Conservation (phyloP, 1,140 invertebrate species). For the Potamilus streckersoni region DNA sequence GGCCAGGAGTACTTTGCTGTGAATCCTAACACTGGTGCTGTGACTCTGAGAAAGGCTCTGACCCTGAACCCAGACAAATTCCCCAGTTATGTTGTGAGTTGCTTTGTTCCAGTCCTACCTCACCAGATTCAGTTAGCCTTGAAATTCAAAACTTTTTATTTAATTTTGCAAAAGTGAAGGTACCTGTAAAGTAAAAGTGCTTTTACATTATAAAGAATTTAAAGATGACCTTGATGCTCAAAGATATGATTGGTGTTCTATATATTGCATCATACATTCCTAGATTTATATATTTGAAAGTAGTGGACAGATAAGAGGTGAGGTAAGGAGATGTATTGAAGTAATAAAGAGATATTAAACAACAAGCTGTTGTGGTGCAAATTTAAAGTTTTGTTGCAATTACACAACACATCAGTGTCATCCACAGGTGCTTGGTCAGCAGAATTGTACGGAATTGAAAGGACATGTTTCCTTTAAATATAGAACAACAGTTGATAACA, state of each 20-base stretch:
- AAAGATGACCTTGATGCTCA: too few species aligned
- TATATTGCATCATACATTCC: not conserved
- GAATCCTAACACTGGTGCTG: constrained; percentile 17
- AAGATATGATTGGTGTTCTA: too few species aligned
- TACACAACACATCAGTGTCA: too few species aligned
- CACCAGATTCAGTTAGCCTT: not conserved
- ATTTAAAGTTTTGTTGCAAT: too few species aligned
- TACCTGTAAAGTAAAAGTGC: not conserved
- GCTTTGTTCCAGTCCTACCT: not conserved
- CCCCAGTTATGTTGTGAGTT: constrained; percentile 23
- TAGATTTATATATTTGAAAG: not conserved
- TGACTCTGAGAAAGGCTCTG: constrained; percentile 18
- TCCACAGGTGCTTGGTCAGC: too few species aligned
- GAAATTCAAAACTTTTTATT: not conserved
- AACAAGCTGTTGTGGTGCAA: too few species aligned
- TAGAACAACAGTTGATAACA: too few species aligned
- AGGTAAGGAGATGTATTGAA: too few species aligned
- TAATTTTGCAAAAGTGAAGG: not conserved
- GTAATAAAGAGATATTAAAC: too few species aligned
- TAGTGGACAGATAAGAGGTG: too few species aligned
- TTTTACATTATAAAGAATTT: not conserved
- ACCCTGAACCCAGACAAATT: constrained; percentile 17
- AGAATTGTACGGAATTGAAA: too few species aligned
- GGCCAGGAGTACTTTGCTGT: constrained; percentile 29
- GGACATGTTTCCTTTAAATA: too few species aligned